Evolutionary conservation across 2,888 invertebrate species (phyloP), one percentile per base, ranked within the genome.

Genomic region (Amblyteles armatorius): DNA sequence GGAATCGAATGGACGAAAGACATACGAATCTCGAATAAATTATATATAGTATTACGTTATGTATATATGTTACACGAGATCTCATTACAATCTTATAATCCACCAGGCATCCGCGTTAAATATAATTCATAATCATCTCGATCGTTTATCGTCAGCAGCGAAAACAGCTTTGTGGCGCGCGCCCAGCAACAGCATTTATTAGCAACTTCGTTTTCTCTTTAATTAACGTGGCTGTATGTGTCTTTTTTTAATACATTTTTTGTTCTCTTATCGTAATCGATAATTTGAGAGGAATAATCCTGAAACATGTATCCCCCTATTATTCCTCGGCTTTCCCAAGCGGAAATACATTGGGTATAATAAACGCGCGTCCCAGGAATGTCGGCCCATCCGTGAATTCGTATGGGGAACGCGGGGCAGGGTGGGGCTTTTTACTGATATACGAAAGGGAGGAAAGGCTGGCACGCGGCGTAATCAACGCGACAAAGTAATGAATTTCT

Each of bases 1-100:
- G 78, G 65, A 82, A 82, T 82, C 69, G 81, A 84, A 84, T 82
- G 78, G 78, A 78, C 81, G 78, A 81, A 81, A 72, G 84, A 79
- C 76, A 48, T 76, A 60, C 68, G 82, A 79, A 79, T 82, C 79
- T 57, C 84, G 81, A 78, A 84, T 81, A 84, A 68, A 74, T 69
- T 73, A 26, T 81, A 78, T 74, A 44, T 74, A 73, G 68, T 77
- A 74, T 63, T 65, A 60, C 57, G 50, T 71, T 77, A 83, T 67
- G 79, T 72, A 40, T 29, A 72, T 72, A 77, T 76, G 48, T 74
- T 80, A 78, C 81, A 73, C 78, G 82, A 84, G 84, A 82, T 74
- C 55, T 82, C 65, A 72, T 79, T 67, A 77, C 76, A 76, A 76
- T 67, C 52, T 1, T 85, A 74, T 79, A 71, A 82, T 74, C 50